phyloP scores from a whole-genome alignment of 2,888 invertebrate species.

The Nipponacmea schrenckii region DNA sequence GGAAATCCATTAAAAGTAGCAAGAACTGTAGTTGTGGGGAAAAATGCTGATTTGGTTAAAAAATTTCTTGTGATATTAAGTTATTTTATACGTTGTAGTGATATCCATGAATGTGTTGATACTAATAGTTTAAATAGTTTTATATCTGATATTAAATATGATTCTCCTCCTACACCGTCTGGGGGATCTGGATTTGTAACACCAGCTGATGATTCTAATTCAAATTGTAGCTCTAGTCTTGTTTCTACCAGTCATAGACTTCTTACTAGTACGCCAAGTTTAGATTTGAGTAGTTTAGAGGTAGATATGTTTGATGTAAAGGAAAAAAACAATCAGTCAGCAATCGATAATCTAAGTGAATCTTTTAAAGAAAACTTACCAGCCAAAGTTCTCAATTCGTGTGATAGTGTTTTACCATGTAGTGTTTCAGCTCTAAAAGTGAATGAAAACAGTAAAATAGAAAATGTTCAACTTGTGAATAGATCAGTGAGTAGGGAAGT shows the following conservation, averaged over 20 bases:
- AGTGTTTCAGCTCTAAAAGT: conserved; percentile 41
- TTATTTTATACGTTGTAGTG: conserved; percentile 87
- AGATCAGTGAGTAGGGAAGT: neutral
- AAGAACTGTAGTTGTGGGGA: conserved; percentile 79
- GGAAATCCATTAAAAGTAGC: conserved; percentile 82
- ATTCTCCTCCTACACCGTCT: conserved; percentile 39
- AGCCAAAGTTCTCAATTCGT: conserved; percentile 3
- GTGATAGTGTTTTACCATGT: conserved; percentile 29
- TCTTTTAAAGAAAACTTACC: conserved; percentile 19
- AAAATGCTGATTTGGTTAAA: conserved; percentile 76
- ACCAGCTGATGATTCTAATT: conserved; percentile 12
- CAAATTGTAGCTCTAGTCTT: conserved; percentile 3
- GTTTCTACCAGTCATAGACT: neutral
- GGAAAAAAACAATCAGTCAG: neutral
- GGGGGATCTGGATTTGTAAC: conserved; percentile 33
- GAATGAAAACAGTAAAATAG: conserved; percentile 39
- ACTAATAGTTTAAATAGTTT: conserved; percentile 39
- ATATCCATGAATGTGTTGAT: conserved; percentile 71
- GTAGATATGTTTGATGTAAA: neutral
- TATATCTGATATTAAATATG: conserved; percentile 40
- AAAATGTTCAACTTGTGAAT: conserved; percentile 42
- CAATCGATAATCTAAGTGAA: neutral
- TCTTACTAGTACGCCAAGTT: neutral
- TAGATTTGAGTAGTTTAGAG: neutral
- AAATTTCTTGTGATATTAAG: conserved; percentile 82